These are phyloP conservation scores for Brevimyrus niger DNA, from an alignment of 2,113 vertebrate species.

Conservation along the genomic window DNA sequence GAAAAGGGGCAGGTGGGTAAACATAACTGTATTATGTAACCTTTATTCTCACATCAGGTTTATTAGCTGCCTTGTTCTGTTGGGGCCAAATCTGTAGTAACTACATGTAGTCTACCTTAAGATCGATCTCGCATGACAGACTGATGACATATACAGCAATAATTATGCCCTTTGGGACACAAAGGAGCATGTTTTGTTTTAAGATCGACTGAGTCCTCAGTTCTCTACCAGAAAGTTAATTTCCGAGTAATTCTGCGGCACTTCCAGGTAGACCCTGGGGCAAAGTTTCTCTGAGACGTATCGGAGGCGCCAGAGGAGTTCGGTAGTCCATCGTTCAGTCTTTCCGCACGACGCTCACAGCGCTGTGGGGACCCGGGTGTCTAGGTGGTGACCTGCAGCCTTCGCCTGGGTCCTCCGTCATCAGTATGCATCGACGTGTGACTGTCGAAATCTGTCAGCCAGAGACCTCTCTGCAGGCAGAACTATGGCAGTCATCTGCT, in stretches of 20 bases:
- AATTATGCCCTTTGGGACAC: conserved; percentile 11
- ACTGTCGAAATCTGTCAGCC: background rate
- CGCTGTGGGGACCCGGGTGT: background rate
- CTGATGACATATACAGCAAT: background rate
- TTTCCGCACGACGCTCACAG: background rate
- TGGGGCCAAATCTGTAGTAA: background rate
- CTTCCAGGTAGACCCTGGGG: background rate
- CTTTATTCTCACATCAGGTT: background rate
- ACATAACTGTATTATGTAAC: background rate
- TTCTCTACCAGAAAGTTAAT: background rate
- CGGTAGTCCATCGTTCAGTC: background rate
- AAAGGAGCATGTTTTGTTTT: background rate
- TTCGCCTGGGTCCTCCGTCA: background rate
- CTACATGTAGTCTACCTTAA: background rate
- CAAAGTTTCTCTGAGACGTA: background rate
- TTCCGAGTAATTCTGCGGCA: background rate
- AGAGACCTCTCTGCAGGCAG: background rate
- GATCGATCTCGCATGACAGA: background rate
- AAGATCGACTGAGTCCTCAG: background rate
- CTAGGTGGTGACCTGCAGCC: background rate
- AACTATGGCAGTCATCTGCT: background rate
- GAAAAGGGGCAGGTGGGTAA: background rate
- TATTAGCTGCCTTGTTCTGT: background rate
- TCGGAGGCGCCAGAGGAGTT: background rate
- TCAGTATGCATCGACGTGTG: background rate